Percentiles rank a stretch among this genome's conserved stretches.
These are phyloP conservation scores for Macrobrachium nipponense DNA, from an alignment of 1,140 invertebrate genomes.

Conservation along the genomic window DNA sequence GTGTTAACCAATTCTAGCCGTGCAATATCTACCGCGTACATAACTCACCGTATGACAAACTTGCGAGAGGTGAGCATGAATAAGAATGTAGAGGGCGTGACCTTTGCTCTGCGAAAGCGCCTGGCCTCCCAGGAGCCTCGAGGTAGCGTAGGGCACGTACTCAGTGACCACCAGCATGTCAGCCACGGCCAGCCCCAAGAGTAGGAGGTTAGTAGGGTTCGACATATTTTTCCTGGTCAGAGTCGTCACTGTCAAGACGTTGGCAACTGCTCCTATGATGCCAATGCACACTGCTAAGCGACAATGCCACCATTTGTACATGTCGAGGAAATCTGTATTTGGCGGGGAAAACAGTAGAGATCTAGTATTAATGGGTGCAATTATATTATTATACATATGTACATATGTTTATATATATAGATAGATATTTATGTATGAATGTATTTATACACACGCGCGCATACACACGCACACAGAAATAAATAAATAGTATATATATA, in stretches of 20 bases:
- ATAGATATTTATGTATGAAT: too few species aligned
- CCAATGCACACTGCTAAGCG: conserved; percentile 84
- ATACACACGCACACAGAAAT: too few species aligned
- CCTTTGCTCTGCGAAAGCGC: conserved; percentile 65
- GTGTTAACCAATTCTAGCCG: neutral
- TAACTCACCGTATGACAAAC: conserved; percentile 84
- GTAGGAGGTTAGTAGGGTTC: conserved; percentile 90
- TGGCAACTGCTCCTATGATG: conserved; percentile 89
- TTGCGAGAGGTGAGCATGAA: conserved; percentile 79
- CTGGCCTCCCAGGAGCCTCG: conserved; percentile 74
- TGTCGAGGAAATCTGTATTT: conserved; percentile 37
- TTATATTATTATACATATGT: too few species aligned
- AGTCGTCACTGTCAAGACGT: conserved; percentile 92
- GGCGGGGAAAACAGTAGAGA: neutral
- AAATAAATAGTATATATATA: too few species aligned
- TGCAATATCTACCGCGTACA: neutral
- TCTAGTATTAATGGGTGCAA: too few species aligned
- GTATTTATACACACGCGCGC: too few species aligned
- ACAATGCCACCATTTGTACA: conserved; percentile 74
- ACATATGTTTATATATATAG: too few species aligned
- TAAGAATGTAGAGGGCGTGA: conserved; percentile 67
- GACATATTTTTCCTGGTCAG: conserved; percentile 90
- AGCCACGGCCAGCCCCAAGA: conserved; percentile 88
- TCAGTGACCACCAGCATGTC: conserved; percentile 93
- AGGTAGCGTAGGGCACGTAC: conserved; percentile 89